phyloP scores from a whole-genome alignment of 2,113 vertebrate species.

The Cephalopterus ornatus region DNA sequence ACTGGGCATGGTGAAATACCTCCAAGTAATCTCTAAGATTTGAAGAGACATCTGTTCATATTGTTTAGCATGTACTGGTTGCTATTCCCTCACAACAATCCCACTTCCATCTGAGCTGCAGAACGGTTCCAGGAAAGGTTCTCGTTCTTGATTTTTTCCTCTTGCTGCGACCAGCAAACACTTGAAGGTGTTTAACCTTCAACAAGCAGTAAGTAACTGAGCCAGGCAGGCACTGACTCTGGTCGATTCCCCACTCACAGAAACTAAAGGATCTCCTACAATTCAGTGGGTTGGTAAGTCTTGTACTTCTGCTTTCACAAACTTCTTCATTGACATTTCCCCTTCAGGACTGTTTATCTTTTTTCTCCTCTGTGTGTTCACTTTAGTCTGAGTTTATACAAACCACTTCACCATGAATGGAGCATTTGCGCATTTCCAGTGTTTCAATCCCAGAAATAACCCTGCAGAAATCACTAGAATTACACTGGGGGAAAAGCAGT shows the following conservation, averaged over 20 bases:
- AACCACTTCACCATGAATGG: not conserved
- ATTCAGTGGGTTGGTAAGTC: not conserved
- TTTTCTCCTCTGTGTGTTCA: not conserved
- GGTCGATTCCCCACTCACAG: not conserved
- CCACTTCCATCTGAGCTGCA: not conserved
- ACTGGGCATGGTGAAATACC: not conserved
- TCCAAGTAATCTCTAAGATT: not conserved
- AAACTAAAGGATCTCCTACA: not conserved
- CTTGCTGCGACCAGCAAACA: not conserved
- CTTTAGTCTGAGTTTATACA: not conserved
- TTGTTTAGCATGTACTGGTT: not conserved
- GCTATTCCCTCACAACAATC: not conserved
- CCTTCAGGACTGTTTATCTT: conserved; percentile 15
- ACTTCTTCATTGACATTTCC: not conserved
- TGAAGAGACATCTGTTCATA: not conserved
- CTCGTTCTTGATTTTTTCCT: not conserved
- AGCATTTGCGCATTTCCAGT: not conserved
- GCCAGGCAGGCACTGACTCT: not conserved
- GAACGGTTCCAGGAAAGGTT: not conserved
- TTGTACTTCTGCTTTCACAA: not conserved
- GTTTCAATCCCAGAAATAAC: not conserved
- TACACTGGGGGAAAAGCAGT: not conserved
- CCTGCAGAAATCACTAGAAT: not conserved
- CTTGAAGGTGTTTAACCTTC: not conserved
- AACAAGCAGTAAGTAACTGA: not conserved